Evolutionary conservation across 2,888 invertebrate species (phyloP).

Genomic region (Nomada ruficornis): DNA sequence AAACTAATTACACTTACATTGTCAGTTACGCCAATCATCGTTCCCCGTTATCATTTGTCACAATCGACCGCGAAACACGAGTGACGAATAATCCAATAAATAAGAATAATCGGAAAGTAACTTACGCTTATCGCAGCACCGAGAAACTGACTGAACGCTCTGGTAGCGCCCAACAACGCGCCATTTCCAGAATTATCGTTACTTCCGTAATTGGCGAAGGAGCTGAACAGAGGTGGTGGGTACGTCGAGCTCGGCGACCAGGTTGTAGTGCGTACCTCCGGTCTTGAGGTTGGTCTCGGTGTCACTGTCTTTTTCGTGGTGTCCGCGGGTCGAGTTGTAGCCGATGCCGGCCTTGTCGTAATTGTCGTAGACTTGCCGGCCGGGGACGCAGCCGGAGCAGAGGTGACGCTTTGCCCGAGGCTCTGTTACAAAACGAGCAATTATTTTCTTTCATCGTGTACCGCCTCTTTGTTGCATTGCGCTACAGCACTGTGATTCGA

Average conservation of each 20-base stretch:
- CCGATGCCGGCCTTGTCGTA: conserved; percentile 49
- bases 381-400: conserved; percentile 47
- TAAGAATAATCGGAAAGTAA: conserved; percentile 8
- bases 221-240: conserved; percentile 80
- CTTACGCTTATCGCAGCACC: conserved; percentile 91
- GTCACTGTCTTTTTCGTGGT: conserved; percentile 58
- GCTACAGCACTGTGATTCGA: not conserved
- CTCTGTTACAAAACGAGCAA: conserved; percentile 81
- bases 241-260: conserved; percentile 82
- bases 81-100: not conserved
- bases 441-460: conserved; percentile 55
- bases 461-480: conserved; percentile 1
- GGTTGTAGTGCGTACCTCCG: conserved; percentile 78
- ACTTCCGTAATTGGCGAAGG: conserved; percentile 75
- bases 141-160: conserved; percentile 91
- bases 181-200: conserved; percentile 46
- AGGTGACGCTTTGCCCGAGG: conserved; percentile 47
- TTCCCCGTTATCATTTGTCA: not conserved
- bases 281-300: conserved; percentile 78
- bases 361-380: conserved; percentile 50
- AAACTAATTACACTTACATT: not conserved
- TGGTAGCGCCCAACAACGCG: conserved; percentile 88
- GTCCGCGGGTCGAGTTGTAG: conserved; percentile 27
- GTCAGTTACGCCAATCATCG: not conserved
- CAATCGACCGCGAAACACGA: too few relatives aligned